A percentile compares a stretch with the other conserved stretches of the same genome.
These are phyloP conservation scores for Hypomecis punctinalis DNA, from an alignment of 2,888 invertebrate species.

Conservation along the genomic window DNA sequence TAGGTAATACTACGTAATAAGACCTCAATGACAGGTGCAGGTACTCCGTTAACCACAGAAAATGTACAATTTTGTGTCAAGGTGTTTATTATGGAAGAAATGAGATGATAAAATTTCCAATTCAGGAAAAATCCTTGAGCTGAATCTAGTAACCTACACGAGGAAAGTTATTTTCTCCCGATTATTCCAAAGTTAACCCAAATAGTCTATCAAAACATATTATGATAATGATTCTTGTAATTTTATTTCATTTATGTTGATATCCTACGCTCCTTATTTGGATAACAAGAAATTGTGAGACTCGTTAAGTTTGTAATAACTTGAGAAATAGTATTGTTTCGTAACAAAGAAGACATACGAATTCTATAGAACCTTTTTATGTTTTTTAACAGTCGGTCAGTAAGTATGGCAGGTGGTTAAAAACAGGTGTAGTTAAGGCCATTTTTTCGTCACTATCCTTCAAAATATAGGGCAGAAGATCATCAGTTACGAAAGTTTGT, in stretches of 20 bases:
- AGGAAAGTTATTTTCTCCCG: neutral
- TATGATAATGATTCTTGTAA: constrained; percentile 1
- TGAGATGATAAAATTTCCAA: neutral
- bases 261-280: neutral
- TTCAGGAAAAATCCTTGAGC: constrained; percentile 1
- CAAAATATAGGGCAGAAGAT: constrained; percentile 64
- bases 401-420: constrained; percentile 70
- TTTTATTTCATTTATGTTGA: neutral
- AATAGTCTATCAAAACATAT: constrained; percentile 5
- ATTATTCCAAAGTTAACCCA: constrained; percentile 2
- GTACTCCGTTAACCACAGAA: neutral
- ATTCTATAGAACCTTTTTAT: constrained; percentile 55
- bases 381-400: constrained; percentile 65
- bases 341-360: constrained; percentile 46
- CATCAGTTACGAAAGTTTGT: constrained; percentile 78
- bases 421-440: constrained; percentile 68
- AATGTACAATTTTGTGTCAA: too few relatives aligned
- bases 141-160: constrained; percentile 1
- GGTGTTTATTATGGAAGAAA: too few relatives aligned
- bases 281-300: neutral
- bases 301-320: constrained; percentile 1
- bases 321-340: constrained; percentile 56
- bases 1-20: constrained; percentile 22
- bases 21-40: neutral
- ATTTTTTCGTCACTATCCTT: constrained; percentile 57